Conservation (phyloP, 2,113 vertebrate species). For the Atractosteus spatula region DNA sequence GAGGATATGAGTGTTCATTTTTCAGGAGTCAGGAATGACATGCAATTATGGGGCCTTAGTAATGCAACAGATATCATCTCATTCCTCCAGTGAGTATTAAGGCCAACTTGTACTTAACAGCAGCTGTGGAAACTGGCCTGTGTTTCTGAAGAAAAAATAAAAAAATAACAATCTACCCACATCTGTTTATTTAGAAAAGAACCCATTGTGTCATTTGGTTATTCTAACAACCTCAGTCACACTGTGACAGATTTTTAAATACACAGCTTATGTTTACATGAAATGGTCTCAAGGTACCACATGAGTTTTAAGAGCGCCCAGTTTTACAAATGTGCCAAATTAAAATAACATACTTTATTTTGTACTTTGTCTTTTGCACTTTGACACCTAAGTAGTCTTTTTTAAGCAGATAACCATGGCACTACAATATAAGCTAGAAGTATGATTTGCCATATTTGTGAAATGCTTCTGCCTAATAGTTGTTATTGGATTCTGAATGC, state of each 20-base stretch:
- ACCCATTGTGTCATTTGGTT: conserved; percentile 79
- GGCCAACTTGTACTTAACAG: conserved; percentile 65
- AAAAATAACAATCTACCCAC: conserved; percentile 59
- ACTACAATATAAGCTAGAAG: conserved; percentile 33
- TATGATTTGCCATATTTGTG: conserved; percentile 53
- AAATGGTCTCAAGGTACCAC: conserved; percentile 69
- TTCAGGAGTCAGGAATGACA: conserved; percentile 72
- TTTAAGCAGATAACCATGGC: conserved; percentile 47
- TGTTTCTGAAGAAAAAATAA: conserved; percentile 47
- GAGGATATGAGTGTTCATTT: conserved; percentile 64
- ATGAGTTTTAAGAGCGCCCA: conserved; percentile 32
- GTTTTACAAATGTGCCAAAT: conserved; percentile 48
- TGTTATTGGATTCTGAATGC: conserved; percentile 59
- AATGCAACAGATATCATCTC: conserved; percentile 68
- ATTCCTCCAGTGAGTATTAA: conserved; percentile 61
- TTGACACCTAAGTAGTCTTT: conserved; percentile 59
- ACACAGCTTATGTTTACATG: conserved; percentile 63
- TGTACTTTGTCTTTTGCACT: conserved; percentile 42
- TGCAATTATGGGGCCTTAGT: conserved; percentile 71
- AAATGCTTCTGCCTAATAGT: conserved; percentile 68
- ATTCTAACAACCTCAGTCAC: conserved; percentile 70
- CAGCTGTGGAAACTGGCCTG: conserved; percentile 54
- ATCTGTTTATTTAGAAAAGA: conserved; percentile 90
- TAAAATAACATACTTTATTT: conserved; percentile 54
- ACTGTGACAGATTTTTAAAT: conserved; percentile 70